Evolutionary conservation across 2,888 invertebrate genomes (phyloP), one percentile per base, ranked within the genome.

Genomic region (Phyto melanocephala): DNA sequence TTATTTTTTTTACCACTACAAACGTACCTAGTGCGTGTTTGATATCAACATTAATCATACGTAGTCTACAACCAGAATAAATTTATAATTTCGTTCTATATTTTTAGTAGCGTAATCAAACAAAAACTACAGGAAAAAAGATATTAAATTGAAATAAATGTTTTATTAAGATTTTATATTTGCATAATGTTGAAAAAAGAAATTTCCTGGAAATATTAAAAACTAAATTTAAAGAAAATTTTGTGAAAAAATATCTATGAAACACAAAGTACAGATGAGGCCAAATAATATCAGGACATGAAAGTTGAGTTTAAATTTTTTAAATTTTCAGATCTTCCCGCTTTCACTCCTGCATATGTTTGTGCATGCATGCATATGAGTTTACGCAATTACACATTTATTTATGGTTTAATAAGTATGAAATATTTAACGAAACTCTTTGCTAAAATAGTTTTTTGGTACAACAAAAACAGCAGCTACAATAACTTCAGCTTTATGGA

Each of bases 371-470:
- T 4, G 15, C 3, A 6, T 15, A 7, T 11, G 11, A 56, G 52
- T 24, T 63, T 24, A 47, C 24, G 67, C 65, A 76, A 76, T 67
- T 67, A 67, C 35, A 58, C 67, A 15, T 50, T 76, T 76, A 76
- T 76, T 76, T 76, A 76, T 76, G 76, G 76, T 58, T 76, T 76
- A 68, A 76, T 76, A 76, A 76, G 67, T 67, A 67, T 40, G 33
- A 28, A 33, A 50, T 67, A 52, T 50, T 60, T 42, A 28, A 17
- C n/a, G 28, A 40, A 40, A 58, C 24, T 28, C 67, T 65, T 50
- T 65, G 35, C 17, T 45, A 8, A 6, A 8, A 47, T 4, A 28
- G 6, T 28, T 20, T 35, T 58, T 58, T 22, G 24, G 42, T 13
- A 35, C 17, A 17, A 20, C 6, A 20, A 13, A 35, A 17, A 20